phyloP scores from a whole-genome alignment of 2,797 vertebrate genomes.

The Hypotaenidia okinawae region DNA sequence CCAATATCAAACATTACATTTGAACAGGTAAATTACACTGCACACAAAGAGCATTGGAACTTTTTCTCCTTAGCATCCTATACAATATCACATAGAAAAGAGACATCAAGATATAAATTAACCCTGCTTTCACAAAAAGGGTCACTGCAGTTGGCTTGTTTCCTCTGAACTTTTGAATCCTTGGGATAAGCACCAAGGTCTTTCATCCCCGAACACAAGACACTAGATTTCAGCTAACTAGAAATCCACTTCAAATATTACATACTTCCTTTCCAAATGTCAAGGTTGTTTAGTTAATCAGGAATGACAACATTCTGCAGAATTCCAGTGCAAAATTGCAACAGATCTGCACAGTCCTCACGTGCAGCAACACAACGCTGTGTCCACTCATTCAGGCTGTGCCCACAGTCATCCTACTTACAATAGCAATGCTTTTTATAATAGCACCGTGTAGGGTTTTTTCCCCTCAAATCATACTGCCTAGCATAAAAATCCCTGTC shows the following conservation, averaged over 20 bases:
- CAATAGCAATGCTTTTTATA: neutral
- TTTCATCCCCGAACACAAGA: neutral
- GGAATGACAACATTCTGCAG: slow-evolving; percentile 25
- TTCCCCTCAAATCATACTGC: neutral
- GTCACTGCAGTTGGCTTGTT: neutral
- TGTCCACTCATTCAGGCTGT: neutral
- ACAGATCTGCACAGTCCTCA: neutral
- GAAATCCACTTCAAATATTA: slow-evolving; percentile 50
- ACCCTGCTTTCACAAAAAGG: slow-evolving; percentile 1
- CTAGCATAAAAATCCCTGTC: neutral
- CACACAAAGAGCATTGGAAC: neutral
- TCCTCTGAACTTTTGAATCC: slow-evolving; percentile 40
- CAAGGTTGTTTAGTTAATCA: slow-evolving; percentile 50
- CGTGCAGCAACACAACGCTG: neutral
- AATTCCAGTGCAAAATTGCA: slow-evolving; percentile 1
- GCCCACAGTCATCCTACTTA: neutral
- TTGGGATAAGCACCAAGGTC: slow-evolving; percentile 37
- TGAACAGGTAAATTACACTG: neutral
- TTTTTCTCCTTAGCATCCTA: neutral
- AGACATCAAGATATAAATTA: slow-evolving; percentile 25
- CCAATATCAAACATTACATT: neutral
- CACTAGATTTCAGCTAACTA: slow-evolving; percentile 12
- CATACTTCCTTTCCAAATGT: slow-evolving; percentile 52
- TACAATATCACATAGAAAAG: neutral
- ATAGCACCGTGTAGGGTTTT: neutral